Percentiles rank a stretch among this genome's conserved stretches.
Conservation (phyloP, 1,140 invertebrate genomes). For the Hypothenemus hampei region DNA sequence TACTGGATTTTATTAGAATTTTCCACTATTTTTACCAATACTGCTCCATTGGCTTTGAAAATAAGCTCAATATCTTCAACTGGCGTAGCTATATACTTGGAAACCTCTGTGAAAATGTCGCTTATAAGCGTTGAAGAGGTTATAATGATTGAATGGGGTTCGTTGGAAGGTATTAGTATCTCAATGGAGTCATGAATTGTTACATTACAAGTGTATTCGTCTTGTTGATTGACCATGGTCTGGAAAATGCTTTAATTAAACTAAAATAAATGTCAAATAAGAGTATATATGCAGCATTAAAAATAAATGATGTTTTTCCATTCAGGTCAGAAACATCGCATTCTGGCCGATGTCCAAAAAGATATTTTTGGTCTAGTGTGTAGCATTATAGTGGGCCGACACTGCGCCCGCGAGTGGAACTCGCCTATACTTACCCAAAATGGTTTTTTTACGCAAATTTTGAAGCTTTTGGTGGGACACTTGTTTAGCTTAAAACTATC, state of each 20-base stretch:
- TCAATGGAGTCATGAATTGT: neutral
- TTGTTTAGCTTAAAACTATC: no score
- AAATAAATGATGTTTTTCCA: constrained; percentile 22
- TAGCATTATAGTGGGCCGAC: no score
- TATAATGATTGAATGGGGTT: neutral
- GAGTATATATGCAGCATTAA: constrained; percentile 12
- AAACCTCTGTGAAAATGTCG: neutral
- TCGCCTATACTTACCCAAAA: no score
- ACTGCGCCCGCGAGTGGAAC: no score
- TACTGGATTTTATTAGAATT: neutral
- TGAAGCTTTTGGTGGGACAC: no score
- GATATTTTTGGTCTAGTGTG: constrained; percentile 39
- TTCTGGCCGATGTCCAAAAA: constrained; percentile 33
- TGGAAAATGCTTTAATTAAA: neutral
- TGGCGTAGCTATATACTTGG: no score
- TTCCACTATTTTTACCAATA: neutral
- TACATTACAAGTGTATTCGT: neutral
- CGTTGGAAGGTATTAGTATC: neutral
- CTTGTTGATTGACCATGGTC: neutral
- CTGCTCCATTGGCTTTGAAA: no score
- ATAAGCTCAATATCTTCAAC: no score
- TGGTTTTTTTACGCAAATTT: no score
- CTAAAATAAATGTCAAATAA: neutral
- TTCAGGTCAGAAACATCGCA: constrained; percentile 19
- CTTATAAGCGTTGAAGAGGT: neutral